phyloP scores from a whole-genome alignment of 2,797 vertebrate species.

The Lacerta agilis region DNA sequence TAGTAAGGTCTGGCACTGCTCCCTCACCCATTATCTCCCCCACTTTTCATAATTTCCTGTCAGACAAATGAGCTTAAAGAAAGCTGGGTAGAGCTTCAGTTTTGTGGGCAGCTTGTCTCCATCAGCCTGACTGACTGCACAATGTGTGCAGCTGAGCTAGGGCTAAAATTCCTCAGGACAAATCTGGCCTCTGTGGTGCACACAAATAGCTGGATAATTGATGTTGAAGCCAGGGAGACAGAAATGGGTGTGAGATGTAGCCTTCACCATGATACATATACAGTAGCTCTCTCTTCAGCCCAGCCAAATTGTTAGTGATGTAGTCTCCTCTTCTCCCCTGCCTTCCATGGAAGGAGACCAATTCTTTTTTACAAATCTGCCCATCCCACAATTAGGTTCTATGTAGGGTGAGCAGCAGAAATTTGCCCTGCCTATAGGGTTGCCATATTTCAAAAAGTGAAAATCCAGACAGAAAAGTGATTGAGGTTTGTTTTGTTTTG shows the following conservation, averaged over 20 bases:
- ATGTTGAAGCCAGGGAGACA: neutral
- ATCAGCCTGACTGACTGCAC: slow-evolving; percentile 2
- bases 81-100: neutral
- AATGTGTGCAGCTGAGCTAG: neutral
- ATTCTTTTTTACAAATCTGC: neutral
- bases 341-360: neutral
- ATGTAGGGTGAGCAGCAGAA: neutral
- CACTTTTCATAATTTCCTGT: neutral
- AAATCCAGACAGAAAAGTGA: too few species aligned
- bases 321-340: neutral
- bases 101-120: slow-evolving; percentile 1
- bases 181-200: neutral
- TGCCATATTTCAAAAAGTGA: too few species aligned
- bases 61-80: neutral
- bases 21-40: neutral
- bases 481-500: too few species aligned
- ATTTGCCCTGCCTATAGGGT: neutral
- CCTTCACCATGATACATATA: neutral
- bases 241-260: neutral
- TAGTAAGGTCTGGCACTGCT: neutral
- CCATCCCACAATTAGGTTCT: neutral
- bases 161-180: neutral
- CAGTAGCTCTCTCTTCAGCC: neutral
- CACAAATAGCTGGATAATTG: neutral
- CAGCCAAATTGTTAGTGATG: neutral